Evolutionary conservation across 2,797 vertebrate genomes (phyloP).

Genomic region (Alectoris magna): DNA sequence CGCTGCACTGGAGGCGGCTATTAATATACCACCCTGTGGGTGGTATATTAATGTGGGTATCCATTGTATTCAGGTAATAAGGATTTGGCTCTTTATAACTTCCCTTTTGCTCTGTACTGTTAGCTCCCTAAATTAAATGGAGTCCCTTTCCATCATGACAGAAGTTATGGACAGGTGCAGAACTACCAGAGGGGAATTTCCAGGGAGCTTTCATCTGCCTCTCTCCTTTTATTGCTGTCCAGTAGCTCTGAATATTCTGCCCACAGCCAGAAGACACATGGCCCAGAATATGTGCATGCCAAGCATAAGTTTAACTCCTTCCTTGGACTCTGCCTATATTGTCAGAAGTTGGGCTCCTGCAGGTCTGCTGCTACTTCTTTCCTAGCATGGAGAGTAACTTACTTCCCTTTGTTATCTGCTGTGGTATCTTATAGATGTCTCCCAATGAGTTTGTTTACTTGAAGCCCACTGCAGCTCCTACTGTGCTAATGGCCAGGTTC

Average conservation of each 20-base stretch:
- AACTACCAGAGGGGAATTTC: not conserved
- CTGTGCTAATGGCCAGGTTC: not conserved
- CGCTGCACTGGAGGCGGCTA: not conserved
- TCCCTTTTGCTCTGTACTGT: not conserved
- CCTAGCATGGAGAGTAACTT: not conserved
- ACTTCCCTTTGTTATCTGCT: not conserved
- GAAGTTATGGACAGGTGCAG: not conserved
- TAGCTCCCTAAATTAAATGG: not conserved
- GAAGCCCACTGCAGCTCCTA: not conserved
- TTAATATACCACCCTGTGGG: not conserved
- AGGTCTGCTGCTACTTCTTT: constrained; percentile 10
- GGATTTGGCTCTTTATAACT: not conserved
- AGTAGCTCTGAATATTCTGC: not conserved
- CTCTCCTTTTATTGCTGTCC: constrained; percentile 8
- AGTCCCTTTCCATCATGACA: fast-evolving
- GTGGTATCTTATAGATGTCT: not conserved
- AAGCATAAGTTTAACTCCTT: constrained; percentile 13
- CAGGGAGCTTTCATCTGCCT: not conserved
- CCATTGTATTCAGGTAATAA: not conserved
- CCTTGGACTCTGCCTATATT: not conserved
- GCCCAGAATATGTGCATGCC: not conserved
- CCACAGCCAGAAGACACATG: not conserved
- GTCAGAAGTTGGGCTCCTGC: not conserved
- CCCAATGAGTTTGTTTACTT: not conserved
- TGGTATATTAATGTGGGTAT: too few relatives aligned